phyloP scores from a whole-genome alignment of 2,888 invertebrate genomes.

The Therioaphis trifolii region DNA sequence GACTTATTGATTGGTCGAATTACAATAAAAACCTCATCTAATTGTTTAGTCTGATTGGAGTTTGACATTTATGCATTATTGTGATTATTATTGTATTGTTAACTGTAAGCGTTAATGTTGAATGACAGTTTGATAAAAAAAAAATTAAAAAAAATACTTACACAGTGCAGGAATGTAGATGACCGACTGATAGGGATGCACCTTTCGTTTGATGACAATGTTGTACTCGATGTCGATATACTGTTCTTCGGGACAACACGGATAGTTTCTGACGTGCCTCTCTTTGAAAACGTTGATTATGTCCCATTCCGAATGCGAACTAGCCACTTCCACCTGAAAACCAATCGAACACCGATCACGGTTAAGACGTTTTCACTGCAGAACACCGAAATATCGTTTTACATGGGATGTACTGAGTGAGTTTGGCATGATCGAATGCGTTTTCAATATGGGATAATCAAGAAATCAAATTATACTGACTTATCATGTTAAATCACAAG shows the following conservation, averaged over 20 bases:
- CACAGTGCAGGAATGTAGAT: slow-evolving; percentile 51
- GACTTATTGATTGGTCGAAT: too few species aligned
- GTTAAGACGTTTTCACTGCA: too few species aligned
- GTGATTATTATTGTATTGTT: too few species aligned
- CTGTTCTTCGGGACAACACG: slow-evolving; percentile 28
- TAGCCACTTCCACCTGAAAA: slow-evolving; percentile 1
- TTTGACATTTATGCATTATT: background rate
- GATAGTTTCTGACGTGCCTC: slow-evolving; percentile 4
- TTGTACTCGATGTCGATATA: slow-evolving; percentile 44
- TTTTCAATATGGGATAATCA: too few species aligned
- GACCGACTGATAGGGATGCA: slow-evolving; percentile 40
- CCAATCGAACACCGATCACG: background rate
- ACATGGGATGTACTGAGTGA: too few species aligned
- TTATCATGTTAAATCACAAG: too few species aligned
- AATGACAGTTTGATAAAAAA: background rate
- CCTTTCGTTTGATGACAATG: slow-evolving; percentile 36
- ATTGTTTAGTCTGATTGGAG: too few species aligned
- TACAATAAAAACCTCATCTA: too few species aligned
- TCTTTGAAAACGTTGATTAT: background rate
- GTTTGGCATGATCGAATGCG: too few species aligned
- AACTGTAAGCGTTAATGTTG: background rate
- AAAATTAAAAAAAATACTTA: slow-evolving; percentile 15
- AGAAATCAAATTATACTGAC: too few species aligned
- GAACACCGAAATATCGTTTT: too few species aligned
- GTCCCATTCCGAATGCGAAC: slow-evolving; percentile 48